Evolutionary conservation across 2,113 vertebrate species (phyloP), one percentile per base, ranked within the genome.

Genomic region (Seriola rivoliana): DNA sequence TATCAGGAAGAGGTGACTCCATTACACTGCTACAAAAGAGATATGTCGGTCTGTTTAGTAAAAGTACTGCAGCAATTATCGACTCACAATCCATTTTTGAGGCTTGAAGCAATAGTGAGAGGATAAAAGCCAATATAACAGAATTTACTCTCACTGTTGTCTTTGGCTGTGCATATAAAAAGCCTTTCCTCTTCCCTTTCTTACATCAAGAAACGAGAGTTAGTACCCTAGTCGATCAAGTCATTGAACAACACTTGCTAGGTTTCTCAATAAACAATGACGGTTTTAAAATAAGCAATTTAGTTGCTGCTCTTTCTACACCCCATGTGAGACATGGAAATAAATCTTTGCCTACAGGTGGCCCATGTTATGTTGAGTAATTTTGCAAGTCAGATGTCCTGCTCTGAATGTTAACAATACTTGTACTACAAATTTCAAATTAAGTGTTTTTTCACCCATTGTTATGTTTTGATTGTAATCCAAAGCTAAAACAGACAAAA

Each of bases 1-100:
- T 81, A 91, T 88, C 71, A 44, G 76, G 44, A 58, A 75, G 54
- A 78, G 48, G 72, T 78, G 58, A 90, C 71, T 90, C 76, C 52
- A 81, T 85, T 86, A 78, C 66, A 66, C 36, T 34, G 25, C 58
- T 58, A 42, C 36, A 70, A 34, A 71, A 83, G 52, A 82, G 78
- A 75, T 71, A 80, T 68, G 68, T 46, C n/a, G 4, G 58, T 46
- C 57, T 66, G 23, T 75, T 76, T 62, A 44, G 50, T 32, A 67
- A 68, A 78, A 66, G 63, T 5, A 12, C 46, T 46, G 36, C 58
- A 54, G 68, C 71, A 82, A 88, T 89, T 89, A 83, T 66, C 8
- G 13, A 73, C 50, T 85, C 40, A 6, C 46, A 46, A 81, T 82
- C 84, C 48, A 44, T 83, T 86, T 73, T 23, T 63, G 21, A 74